Evolutionary conservation across 1,140 invertebrate species (phyloP).

Genomic region (Lerema accius): DNA sequence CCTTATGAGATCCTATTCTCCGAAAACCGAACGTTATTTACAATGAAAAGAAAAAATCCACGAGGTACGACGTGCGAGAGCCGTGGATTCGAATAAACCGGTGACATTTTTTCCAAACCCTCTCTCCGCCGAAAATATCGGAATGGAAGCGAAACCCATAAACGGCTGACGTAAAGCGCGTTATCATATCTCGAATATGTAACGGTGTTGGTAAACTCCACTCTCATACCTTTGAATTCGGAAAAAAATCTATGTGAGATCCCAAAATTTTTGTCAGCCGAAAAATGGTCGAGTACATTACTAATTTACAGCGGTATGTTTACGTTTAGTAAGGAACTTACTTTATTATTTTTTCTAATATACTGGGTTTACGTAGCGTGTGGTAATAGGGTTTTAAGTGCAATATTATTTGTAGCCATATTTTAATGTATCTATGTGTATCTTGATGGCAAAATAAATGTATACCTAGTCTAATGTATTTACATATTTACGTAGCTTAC

Average conservation of each 20-base stretch:
- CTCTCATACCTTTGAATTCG: not conserved
- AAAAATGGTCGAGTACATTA: not conserved
- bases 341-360: no score
- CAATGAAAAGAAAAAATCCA: constrained; percentile 33
- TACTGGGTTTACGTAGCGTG: no score
- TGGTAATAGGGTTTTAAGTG: no score
- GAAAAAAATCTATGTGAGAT: not conserved
- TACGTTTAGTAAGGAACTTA: no score
- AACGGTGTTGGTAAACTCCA: constrained; percentile 2
- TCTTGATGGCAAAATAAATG: no score
- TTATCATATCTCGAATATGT: constrained; percentile 15
- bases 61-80: constrained; percentile 16
- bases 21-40: constrained; percentile 28
- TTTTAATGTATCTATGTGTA: no score
- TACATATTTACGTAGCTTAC: no score
- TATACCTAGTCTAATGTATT: no score
- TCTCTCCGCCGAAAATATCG: constrained; percentile 35
- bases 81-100: constrained; percentile 35
- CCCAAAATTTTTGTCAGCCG: not conserved
- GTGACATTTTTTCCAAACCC: constrained; percentile 31
- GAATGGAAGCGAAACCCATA: constrained; percentile 19
- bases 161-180: constrained; percentile 15
- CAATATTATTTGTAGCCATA: no score
- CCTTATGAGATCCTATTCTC: not conserved
- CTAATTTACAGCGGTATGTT: no score